Base-by-base conservation (phyloP, 2,113 vertebrate species). In the Beaufortia kweichowensis region DNA sequence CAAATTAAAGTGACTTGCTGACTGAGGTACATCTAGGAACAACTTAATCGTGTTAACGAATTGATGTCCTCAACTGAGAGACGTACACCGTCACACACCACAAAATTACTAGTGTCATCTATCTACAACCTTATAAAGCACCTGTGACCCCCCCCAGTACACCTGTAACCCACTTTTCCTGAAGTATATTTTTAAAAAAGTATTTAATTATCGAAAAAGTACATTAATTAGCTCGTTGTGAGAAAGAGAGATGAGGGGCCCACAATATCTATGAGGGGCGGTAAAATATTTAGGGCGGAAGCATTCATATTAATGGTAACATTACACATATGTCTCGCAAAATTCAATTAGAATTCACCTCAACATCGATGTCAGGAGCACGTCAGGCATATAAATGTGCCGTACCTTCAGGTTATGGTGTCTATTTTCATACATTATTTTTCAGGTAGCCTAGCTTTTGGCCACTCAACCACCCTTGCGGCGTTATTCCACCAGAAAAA, bases 351-450 rank as follows among this genome's bases (percentile, higher is more conserved):
- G 88, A 90, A 91, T 90, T 90, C 87, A 81, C 90, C 88, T 86
- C 87, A 88, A 90, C 90, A 88, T 88, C 87, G 89, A 91, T 90
- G 90, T 90, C 89, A 84, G 88, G 83, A 80, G 85, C 89, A 88
- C 86, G 91, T 92, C 92, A 91, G 89, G 90, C 90, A 91, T 92
- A 92, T 91, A 91, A 91, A 92, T 92, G 90, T 90, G 84, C 88
- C 79, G 87, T 90, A 84, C 90, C 91, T 92, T 86, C 82, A 84
- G 90, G 92, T 91, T 88, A 92, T 86, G 89, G 88, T 88, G 89
- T 89, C 85, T 91, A 85, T 89, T 87, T 90, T 90, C 88, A 90
- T 91, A 89, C 85, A 89, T 92, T 87, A 88, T 87, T 85, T 86
- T 83, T 82, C 90, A 91, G 90, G 89, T 90, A 90, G 85, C 82